These are phyloP conservation scores for Merops nubicus DNA, from an alignment of 2,113 vertebrate species.

Conservation along the genomic window DNA sequence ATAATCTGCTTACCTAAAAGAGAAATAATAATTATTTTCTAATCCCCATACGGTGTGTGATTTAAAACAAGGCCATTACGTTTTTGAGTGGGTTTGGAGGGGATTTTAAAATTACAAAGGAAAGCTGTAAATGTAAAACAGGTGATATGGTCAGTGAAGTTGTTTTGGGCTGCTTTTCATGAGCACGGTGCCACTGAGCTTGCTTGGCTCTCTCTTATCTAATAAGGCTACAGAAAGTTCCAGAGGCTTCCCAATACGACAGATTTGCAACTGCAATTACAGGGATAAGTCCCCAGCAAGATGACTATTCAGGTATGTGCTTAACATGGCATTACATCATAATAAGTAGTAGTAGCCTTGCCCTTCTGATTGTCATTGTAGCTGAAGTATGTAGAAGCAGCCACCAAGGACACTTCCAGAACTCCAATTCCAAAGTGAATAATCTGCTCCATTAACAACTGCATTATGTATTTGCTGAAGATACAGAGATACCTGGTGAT, in stretches of 20 bases:
- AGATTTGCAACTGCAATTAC: constrained; percentile 21
- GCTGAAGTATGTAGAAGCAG: neutral
- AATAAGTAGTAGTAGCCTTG: neutral
- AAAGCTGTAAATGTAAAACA: neutral
- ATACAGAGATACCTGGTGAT: constrained; percentile 1
- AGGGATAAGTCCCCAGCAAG: neutral
- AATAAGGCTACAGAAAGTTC: neutral
- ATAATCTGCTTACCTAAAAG: constrained; percentile 43
- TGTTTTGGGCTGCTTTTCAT: neutral
- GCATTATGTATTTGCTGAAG: neutral
- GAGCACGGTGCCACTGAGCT: neutral
- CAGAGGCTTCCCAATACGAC: neutral
- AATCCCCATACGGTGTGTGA: neutral
- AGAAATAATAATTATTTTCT: constrained; percentile 30
- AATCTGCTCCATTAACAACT: neutral
- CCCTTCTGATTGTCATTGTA: constrained; percentile 17
- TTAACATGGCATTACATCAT: neutral
- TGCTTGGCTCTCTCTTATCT: neutral
- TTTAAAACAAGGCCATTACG: constrained; percentile 10
- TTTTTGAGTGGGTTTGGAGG: neutral
- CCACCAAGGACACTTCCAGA: constrained; percentile 31
- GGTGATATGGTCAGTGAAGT: neutral
- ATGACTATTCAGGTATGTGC: neutral
- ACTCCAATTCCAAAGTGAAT: neutral
- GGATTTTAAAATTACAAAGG: neutral